Percentiles rank a stretch among this genome's conserved stretches.
Conservation (phyloP, 2,113 vertebrate species). For the Chlamydotis undulata region DNA sequence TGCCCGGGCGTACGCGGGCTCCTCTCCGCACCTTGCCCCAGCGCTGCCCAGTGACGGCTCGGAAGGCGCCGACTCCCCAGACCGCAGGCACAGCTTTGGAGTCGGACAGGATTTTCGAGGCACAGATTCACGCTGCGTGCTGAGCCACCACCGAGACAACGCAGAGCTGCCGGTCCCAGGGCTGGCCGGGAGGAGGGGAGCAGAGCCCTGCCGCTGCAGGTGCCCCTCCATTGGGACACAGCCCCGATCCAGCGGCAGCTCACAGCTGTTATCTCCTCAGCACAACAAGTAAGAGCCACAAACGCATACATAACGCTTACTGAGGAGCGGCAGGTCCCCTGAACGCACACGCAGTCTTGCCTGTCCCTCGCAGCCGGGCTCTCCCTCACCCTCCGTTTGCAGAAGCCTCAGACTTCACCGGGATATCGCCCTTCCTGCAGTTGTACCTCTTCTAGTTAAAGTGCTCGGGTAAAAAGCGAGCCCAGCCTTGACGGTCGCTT, state of each 20-base stretch:
- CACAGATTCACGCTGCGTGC: not conserved
- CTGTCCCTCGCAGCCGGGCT: not conserved
- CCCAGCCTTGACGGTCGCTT: not conserved
- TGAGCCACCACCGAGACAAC: not conserved
- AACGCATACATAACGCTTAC: rapidly evolving
- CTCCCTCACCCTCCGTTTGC: not conserved
- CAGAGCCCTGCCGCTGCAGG: not conserved
- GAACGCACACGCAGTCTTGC: rapidly evolving
- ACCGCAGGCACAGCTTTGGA: rapidly evolving
- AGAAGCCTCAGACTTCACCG: not conserved
- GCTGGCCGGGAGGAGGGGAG: not conserved
- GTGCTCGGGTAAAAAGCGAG: rapidly evolving
- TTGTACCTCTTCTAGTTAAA: not conserved
- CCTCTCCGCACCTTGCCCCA: not conserved
- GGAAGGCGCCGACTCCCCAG: not conserved
- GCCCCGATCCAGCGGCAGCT: rapidly evolving
- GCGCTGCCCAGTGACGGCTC: not conserved
- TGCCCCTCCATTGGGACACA: not conserved
- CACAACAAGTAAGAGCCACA: rapidly evolving
- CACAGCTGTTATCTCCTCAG: not conserved
- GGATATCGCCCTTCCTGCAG: not conserved
- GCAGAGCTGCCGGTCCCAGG: not conserved
- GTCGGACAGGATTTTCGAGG: not conserved
- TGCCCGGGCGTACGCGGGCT: rapidly evolving
- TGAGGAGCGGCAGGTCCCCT: not conserved